Evolutionary conservation across 2,113 vertebrate genomes (phyloP), one percentile per base, ranked within the genome.

Genomic region (Tylochromis polylepis): DNA sequence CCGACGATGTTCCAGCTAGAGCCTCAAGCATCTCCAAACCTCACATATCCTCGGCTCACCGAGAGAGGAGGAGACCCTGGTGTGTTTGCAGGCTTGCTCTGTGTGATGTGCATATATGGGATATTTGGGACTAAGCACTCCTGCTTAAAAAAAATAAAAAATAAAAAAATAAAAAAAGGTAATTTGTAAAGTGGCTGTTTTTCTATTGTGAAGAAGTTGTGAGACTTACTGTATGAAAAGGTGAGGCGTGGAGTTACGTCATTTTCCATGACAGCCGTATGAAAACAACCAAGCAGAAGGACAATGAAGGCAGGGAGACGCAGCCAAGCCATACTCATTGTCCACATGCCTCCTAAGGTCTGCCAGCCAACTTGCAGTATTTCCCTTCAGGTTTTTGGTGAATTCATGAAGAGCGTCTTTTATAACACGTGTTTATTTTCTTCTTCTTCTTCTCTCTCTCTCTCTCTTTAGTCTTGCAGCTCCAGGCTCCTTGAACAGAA

Each of bases 211-310:
- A 56, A 77, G 67, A 70, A 84, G 75, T n/a, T n/a, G 78, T 34
- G 9, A 46, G 27, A 94, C 96, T 96, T 96, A 97, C 96, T 93
- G 94, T 95, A 95, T 41, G 93, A 65, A 91, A 96, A 97, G 90
- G 93, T 95, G 89, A 97, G 94, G 24, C 96, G 95, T 62, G 96
- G 96, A n/a, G 94, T 96, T 81, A 97, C 95, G 31, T 97, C 96
- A 15, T 88, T 89, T 78, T 96, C 95, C 4, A 83, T 81, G 84
- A 87, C 83, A 5, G 89, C 79, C 38, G 83, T 65, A 9, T 92
- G 92, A 84, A 90, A 78, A 38, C 86, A 88, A 56, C 86, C 79
- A n/a, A 92, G 59, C 67, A 95, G 87, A 11, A 95, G 87, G 79
- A 95, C 51, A 18, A 82, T 59, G 70, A 49, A 85, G 86, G 90